Evolutionary conservation across 2,888 invertebrate species (phyloP).

Genomic region (Cataglyphis rosenhaueri): DNA sequence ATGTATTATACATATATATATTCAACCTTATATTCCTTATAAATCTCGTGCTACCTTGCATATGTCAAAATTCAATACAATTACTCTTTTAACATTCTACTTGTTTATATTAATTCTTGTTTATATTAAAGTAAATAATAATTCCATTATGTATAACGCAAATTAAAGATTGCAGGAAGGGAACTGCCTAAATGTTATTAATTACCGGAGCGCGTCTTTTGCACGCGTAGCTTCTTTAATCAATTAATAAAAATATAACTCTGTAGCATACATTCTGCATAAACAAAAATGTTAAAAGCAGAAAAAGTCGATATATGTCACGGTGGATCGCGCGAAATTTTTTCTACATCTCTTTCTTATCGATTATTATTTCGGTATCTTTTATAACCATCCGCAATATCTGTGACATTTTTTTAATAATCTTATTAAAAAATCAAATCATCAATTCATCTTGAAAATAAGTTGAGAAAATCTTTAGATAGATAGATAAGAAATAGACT

Average conservation of each 20-base stretch:
- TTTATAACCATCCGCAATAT: background rate
- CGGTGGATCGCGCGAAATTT: background rate
- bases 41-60: background rate
- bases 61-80: background rate
- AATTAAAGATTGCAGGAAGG: background rate
- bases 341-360: background rate
- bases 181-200: background rate
- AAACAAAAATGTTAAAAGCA: background rate
- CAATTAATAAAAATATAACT: background rate
- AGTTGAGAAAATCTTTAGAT: background rate
- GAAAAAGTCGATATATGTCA: background rate
- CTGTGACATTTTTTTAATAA: constrained; percentile 24
- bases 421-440: background rate
- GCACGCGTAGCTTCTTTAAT: background rate
- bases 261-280: background rate
- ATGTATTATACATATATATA: background rate
- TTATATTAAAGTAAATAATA: constrained; percentile 16
- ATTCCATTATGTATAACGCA: background rate
- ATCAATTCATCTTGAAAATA: constrained; percentile 6
- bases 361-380: constrained; percentile 7
- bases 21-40: no score
- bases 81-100: constrained; percentile 1
- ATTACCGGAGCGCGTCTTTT: background rate
- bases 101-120: constrained; percentile 7
- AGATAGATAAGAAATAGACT: constrained; percentile 4